A percentile compares a stretch with the other conserved stretches of the same genome.
Conservation (phyloP, 2,888 invertebrate genomes). For the Eledone cirrhosa region DNA sequence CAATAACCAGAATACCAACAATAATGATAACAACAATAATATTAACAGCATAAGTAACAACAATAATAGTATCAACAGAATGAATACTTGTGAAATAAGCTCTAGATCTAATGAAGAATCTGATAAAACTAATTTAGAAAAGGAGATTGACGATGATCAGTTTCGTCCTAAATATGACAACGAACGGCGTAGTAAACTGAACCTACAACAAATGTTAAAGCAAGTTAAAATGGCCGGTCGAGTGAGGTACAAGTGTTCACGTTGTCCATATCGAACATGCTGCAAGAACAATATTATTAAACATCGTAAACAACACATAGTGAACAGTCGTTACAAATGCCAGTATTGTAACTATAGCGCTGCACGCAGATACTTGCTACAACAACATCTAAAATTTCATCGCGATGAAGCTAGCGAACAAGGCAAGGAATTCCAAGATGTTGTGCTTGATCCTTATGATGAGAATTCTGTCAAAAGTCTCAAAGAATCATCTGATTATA, state of each 20-base stretch:
- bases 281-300: conserved; percentile 52
- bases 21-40: not conserved
- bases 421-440: conserved; percentile 43
- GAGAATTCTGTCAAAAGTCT: conserved; percentile 40
- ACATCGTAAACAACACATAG: conserved; percentile 52
- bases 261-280: conserved; percentile 51
- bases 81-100: not conserved
- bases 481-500: not conserved
- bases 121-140: not conserved
- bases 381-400: conserved; percentile 54
- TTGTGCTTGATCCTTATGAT: conserved; percentile 47
- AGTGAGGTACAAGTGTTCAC: conserved; percentile 49
- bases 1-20: not conserved
- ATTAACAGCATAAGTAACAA: conserved; percentile 9
- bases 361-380: conserved; percentile 44
- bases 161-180: conserved; percentile 1
- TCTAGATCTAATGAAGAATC: not conserved
- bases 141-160: not conserved
- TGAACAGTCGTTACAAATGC: conserved; percentile 50
- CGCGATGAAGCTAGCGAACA: conserved; percentile 35
- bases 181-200: conserved; percentile 1
- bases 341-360: conserved; percentile 53
- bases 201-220: conserved; percentile 34
- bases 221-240: conserved; percentile 37
- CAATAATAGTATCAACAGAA: conserved; percentile 15